Evolutionary conservation across 2,888 invertebrate genomes (phyloP).

Genomic region (Craniophora ligustri): DNA sequence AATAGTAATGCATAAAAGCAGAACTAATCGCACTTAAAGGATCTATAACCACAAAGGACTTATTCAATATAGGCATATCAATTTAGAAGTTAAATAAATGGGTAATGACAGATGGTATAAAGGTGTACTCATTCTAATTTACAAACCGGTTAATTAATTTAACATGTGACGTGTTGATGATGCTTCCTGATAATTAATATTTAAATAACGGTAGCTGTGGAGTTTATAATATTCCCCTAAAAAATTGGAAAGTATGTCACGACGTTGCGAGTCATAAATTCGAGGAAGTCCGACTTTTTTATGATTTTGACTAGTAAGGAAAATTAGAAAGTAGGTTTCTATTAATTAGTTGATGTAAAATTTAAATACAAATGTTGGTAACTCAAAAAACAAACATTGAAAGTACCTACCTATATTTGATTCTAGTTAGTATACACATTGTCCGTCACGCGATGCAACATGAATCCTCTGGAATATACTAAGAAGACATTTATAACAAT

Average conservation of each 20-base stretch:
- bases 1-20: constrained; percentile 7
- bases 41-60: constrained; percentile 34
- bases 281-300: constrained; percentile 28
- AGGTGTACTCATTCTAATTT: constrained; percentile 53
- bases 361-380: too few species aligned
- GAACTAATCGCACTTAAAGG: constrained; percentile 24
- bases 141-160: constrained; percentile 46
- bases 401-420: too few species aligned
- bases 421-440: too few species aligned
- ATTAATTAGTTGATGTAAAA: not conserved
- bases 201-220: constrained; percentile 48
- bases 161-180: constrained; percentile 39
- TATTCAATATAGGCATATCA: constrained; percentile 27
- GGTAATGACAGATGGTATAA: constrained; percentile 45
- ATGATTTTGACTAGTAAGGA: constrained; percentile 3
- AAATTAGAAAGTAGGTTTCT: not conserved
- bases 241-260: constrained; percentile 46
- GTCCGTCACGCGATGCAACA: too few species aligned
- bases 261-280: constrained; percentile 44
- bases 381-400: too few species aligned
- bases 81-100: constrained; percentile 25
- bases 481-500: too few species aligned
- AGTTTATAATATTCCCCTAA: constrained; percentile 41
- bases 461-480: too few species aligned
- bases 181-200: constrained; percentile 52